phyloP scores from a whole-genome alignment of 2,888 invertebrate genomes.

The Girardia tigrina region DNA sequence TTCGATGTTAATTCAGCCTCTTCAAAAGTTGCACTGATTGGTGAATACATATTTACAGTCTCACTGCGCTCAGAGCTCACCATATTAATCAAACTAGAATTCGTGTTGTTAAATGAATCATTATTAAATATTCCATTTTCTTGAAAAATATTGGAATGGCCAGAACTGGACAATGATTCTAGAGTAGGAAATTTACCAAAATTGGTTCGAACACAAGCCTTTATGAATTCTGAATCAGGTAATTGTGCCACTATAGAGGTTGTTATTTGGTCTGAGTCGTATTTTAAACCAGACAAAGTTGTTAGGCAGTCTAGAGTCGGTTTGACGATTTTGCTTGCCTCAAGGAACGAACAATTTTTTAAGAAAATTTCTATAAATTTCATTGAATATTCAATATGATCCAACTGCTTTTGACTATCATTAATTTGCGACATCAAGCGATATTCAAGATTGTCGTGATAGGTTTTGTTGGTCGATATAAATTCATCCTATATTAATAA shows the following conservation, averaged over 20 bases:
- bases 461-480: neutral
- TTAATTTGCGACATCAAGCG: neutral
- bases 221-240: neutral
- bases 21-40: neutral
- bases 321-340: neutral
- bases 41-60: neutral
- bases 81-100: neutral
- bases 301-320: neutral
- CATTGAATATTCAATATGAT: neutral
- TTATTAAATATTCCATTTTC: neutral
- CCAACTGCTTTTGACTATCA: neutral
- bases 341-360: neutral
- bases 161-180: constrained; percentile 1
- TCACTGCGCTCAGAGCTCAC: neutral
- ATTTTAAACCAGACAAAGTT: neutral
- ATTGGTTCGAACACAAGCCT: neutral
- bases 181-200: neutral
- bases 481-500: neutral
- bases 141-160: constrained; percentile 12
- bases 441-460: neutral
- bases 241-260: neutral
- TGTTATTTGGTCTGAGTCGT: neutral
- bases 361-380: neutral
- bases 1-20: neutral
- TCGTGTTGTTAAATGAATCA: neutral